Percentiles rank a stretch among this genome's conserved stretches.
Conservation (phyloP, 1,140 invertebrate species). For the Tribolium madens region DNA sequence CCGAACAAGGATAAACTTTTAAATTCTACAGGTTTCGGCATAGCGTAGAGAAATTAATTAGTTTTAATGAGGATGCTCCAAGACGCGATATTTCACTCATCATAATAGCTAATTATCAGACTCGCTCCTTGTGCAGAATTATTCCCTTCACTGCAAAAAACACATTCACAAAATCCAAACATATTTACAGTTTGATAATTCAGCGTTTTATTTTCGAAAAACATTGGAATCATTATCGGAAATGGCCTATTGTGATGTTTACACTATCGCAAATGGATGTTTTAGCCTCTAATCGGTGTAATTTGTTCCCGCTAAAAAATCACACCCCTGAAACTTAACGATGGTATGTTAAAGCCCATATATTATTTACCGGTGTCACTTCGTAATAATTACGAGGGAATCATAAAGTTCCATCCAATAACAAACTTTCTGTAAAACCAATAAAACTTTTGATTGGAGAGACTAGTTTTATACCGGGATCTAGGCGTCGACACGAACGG, state of each 20-base stretch:
- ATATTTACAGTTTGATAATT: no score
- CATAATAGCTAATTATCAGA: neutral
- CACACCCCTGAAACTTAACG: neutral
- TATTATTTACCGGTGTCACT: conserved; percentile 22
- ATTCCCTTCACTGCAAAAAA: no score
- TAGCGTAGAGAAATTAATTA: conserved; percentile 13
- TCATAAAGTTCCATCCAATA: conserved; percentile 36
- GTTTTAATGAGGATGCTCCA: neutral
- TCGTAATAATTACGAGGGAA: conserved; percentile 22
- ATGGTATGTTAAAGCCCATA: neutral
- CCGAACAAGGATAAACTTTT: conserved; percentile 25
- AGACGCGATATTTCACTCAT: neutral
- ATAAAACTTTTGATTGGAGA: conserved; percentile 37
- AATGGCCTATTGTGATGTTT: conserved; percentile 26
- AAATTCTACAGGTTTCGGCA: conserved; percentile 34
- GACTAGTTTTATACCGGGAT: conserved; percentile 36
- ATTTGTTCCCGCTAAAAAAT: neutral
- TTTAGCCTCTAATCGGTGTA: conserved; percentile 16
- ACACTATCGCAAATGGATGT: conserved; percentile 26
- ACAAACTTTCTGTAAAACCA: conserved; percentile 35
- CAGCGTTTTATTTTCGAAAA: no score
- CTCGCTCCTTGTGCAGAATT: neutral
- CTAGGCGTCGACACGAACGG: conserved; percentile 35
- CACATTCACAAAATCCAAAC: no score
- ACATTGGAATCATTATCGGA: conserved; percentile 11